Percentiles rank a stretch among this genome's conserved stretches.
Conservation (phyloP, 2,888 invertebrate genomes). For the Drosophila paranaensis region DNA sequence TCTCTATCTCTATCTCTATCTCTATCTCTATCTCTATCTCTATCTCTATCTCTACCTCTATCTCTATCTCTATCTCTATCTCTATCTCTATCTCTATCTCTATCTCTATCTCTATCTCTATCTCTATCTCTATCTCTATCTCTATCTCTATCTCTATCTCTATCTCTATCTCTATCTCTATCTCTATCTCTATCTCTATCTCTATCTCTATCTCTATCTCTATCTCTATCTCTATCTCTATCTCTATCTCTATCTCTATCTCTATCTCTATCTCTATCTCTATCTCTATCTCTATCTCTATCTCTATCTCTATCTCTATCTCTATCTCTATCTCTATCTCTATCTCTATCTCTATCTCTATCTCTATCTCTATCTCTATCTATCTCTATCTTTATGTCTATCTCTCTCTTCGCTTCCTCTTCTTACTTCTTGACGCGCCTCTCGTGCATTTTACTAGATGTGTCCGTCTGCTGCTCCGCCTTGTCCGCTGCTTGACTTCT, state of each 20-base stretch:
- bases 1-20: not conserved
- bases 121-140: not conserved
- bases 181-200: not conserved
- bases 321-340: not conserved
- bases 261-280: not conserved
- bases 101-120: not conserved
- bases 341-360: not conserved
- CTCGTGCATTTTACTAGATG: slow-evolving; percentile 76
- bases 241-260: not conserved
- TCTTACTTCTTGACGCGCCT: slow-evolving; percentile 83
- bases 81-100: not conserved
- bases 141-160: not conserved
- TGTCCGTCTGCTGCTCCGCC: not conserved
- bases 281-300: not conserved
- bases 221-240: not conserved
- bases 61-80: not conserved
- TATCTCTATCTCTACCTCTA: not conserved
- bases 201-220: not conserved
- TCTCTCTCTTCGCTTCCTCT: not conserved
- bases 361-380: not conserved
- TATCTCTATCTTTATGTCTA: too few species aligned
- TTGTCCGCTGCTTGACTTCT: too few species aligned
- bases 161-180: not conserved
- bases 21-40: not conserved
- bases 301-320: not conserved